Evolutionary conservation across 2,888 invertebrate species (phyloP).

Genomic region (Erannis defoliaria): DNA sequence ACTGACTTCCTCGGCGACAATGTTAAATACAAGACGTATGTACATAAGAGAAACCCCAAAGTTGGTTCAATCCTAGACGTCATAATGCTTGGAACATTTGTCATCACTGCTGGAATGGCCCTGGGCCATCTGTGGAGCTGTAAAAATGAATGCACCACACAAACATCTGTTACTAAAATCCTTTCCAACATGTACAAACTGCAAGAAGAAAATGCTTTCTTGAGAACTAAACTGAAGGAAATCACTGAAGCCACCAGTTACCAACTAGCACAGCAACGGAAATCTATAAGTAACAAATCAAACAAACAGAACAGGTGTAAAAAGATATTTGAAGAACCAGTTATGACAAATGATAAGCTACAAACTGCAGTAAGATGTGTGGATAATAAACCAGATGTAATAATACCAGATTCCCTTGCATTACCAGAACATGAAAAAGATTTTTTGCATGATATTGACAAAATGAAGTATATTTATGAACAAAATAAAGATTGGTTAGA

Average conservation of each 20-base stretch:
- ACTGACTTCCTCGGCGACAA: slow-evolving; percentile 69
- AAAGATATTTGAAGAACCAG: slow-evolving; percentile 77
- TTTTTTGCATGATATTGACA: slow-evolving; percentile 67
- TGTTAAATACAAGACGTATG: slow-evolving; percentile 78
- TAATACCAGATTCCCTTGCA: slow-evolving; percentile 39
- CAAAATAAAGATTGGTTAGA: slow-evolving; percentile 79
- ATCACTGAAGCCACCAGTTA: slow-evolving; percentile 62
- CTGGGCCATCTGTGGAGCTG: slow-evolving; percentile 84
- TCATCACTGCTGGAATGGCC: slow-evolving; percentile 81
- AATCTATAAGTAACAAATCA: slow-evolving; percentile 54
- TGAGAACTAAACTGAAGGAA: slow-evolving; percentile 76
- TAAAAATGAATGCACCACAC: slow-evolving; percentile 74
- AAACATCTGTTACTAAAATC: slow-evolving; percentile 77
- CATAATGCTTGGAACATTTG: slow-evolving; percentile 76
- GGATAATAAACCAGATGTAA: slow-evolving; percentile 57
- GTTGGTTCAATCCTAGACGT: slow-evolving; percentile 80
- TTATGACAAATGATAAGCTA: slow-evolving; percentile 62
- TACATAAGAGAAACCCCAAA: slow-evolving; percentile 79
- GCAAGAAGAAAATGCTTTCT: slow-evolving; percentile 81
- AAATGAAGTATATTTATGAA: slow-evolving; percentile 70
- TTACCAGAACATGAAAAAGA: slow-evolving; percentile 68
- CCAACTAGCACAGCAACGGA: slow-evolving; percentile 59
- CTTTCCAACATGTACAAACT: slow-evolving; percentile 81
- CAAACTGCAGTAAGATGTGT: slow-evolving; percentile 72
- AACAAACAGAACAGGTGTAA: slow-evolving; percentile 71